These are phyloP conservation scores for Crocidura indochinensis DNA, from an alignment of 2,797 vertebrate species.

Conservation along the genomic window DNA sequence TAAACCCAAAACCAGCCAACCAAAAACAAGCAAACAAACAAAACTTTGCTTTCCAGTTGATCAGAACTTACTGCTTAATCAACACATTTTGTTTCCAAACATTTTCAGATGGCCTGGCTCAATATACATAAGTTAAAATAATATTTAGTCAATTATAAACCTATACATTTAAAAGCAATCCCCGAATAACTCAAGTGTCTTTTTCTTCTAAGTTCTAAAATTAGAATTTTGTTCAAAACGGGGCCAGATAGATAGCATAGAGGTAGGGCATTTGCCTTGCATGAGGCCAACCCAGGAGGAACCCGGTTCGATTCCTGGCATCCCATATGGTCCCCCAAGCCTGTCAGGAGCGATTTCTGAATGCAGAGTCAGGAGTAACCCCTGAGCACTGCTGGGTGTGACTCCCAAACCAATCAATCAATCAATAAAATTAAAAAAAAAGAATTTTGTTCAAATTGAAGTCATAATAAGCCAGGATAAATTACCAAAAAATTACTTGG, in stretches of 20 bases:
- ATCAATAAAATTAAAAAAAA: no score
- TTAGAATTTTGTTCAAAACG: neutral
- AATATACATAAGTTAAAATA: conserved; percentile 7
- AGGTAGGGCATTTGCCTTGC: no score
- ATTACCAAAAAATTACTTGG: conserved; percentile 35
- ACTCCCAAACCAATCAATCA: no score
- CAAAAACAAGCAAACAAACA: no score
- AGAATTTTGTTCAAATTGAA: conserved; percentile 53
- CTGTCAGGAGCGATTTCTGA: no score
- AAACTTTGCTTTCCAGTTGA: neutral
- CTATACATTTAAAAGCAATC: neutral
- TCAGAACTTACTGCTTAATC: conserved; percentile 21
- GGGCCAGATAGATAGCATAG: no score
- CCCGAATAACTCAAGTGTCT: neutral
- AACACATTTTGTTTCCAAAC: neutral
- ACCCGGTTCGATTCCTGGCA: no score
- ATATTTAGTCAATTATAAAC: conserved; percentile 14
- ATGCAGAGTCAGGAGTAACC: no score
- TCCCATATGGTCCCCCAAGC: no score
- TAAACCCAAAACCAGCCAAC: no score
- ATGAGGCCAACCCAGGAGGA: no score
- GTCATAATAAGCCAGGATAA: neutral
- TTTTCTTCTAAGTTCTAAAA: neutral
- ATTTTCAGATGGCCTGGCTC: neutral
- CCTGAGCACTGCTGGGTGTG: no score